phyloP scores from a whole-genome alignment of 2,888 invertebrate species.

The Melanargia galathea region DNA sequence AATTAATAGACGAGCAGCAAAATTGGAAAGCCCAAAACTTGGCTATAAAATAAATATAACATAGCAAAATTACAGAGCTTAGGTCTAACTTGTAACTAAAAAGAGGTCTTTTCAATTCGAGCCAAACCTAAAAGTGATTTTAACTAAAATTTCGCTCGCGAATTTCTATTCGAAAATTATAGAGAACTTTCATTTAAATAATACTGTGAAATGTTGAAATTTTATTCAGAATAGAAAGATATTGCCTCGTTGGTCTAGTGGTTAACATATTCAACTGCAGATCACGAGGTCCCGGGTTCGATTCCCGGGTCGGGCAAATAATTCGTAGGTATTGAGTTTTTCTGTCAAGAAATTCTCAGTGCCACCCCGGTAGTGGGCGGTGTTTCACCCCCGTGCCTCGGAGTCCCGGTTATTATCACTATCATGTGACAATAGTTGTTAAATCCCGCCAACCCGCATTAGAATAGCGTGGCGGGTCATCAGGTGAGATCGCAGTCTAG shows the following conservation, averaged over 20 bases:
- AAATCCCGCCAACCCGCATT: too few relatives aligned
- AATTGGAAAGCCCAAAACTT: neutral
- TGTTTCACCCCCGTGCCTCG: too few relatives aligned
- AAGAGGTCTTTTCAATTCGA: neutral
- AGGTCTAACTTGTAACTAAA: neutral
- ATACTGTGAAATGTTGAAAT: neutral
- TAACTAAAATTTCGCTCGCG: neutral
- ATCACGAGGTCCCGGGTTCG: too few relatives aligned
- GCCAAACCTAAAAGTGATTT: neutral
- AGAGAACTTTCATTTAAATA: neutral
- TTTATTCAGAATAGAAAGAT: neutral
- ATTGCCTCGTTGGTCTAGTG: too few relatives aligned
- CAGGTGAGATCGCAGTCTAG: neutral
- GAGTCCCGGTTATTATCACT: too few relatives aligned
- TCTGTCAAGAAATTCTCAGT: too few relatives aligned
- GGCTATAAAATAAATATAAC: neutral
- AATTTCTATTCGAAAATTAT: slow-evolving; percentile 1
- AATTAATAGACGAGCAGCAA: too few relatives aligned
- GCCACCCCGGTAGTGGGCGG: too few relatives aligned
- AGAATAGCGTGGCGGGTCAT: neutral
- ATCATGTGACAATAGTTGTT: too few relatives aligned
- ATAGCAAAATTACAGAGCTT: neutral
- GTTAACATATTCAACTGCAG: too few relatives aligned
- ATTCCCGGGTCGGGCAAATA: too few relatives aligned
- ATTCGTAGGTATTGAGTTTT: too few relatives aligned